phyloP scores from a whole-genome alignment of 2,113 vertebrate species.

The Baryphthengus martii region DNA sequence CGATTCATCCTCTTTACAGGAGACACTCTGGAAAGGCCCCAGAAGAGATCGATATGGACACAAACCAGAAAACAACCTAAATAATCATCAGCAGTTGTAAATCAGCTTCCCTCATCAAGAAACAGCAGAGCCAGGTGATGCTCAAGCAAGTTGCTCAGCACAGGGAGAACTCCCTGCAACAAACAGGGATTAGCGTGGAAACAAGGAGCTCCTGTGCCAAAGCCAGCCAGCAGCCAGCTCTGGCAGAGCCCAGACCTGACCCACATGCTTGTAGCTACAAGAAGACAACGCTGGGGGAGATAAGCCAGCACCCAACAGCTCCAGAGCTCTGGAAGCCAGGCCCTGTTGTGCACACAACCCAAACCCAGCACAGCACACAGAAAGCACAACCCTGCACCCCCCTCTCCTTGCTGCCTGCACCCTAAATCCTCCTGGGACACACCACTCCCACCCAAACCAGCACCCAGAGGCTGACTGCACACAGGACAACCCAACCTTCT shows the following conservation, averaged over 20 bases:
- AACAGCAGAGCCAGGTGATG: neutral
- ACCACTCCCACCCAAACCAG: neutral
- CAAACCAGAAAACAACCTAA: neutral
- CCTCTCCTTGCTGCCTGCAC: neutral
- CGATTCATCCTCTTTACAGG: neutral
- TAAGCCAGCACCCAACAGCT: neutral
- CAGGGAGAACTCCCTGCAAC: neutral
- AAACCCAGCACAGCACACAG: accelerated
- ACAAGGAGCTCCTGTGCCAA: neutral
- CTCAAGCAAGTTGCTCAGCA: neutral
- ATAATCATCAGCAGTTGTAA: neutral
- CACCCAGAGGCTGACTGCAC: neutral
- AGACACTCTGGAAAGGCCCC: neutral
- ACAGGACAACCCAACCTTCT: accelerated
- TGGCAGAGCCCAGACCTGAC: neutral
- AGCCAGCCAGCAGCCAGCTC: neutral
- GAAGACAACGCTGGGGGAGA: accelerated
- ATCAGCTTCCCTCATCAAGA: neutral
- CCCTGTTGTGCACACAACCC: accelerated
- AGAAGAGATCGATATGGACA: accelerated
- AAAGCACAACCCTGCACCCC: neutral
- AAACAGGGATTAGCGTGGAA: neutral
- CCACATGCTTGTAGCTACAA: accelerated
- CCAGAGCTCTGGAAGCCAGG: neutral
- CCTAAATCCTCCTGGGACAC: neutral